phyloP scores from a whole-genome alignment of 2,113 vertebrate genomes.

The Lucifuga dentata region DNA sequence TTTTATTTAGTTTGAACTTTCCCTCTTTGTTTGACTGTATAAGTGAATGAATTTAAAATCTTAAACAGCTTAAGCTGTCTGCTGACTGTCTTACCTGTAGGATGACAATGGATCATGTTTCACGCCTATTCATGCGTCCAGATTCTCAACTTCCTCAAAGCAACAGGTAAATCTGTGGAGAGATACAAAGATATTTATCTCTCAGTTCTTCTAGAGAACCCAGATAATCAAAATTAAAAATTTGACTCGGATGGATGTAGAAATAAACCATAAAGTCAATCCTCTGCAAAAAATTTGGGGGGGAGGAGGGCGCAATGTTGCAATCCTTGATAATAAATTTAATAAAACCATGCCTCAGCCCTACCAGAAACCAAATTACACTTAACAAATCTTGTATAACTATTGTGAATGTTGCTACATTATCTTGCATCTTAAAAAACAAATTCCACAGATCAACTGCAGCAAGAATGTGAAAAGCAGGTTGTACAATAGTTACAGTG shows the following conservation, averaged over 20 bases:
- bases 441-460: neutral
- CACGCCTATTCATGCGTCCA: conserved; percentile 49
- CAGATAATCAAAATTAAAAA: neutral
- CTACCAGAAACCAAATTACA: too few relatives aligned
- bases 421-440: neutral
- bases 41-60: too few relatives aligned
- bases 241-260: neutral
- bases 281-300: too few relatives aligned
- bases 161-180: conserved; percentile 31
- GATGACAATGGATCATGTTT: conserved; percentile 36
- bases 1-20: too few relatives aligned
- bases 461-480: neutral
- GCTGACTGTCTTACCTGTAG: conserved; percentile 48
- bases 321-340: too few relatives aligned
- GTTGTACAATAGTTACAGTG: neutral
- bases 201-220: neutral
- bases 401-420: too few relatives aligned
- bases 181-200: conserved; percentile 34
- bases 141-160: conserved; percentile 10
- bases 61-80: too few relatives aligned
- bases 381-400: too few relatives aligned
- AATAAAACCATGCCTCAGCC: too few relatives aligned
- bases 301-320: too few relatives aligned
- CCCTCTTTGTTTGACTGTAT: too few relatives aligned
- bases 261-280: too few relatives aligned